Conservation (phyloP, 1,140 invertebrate genomes). For the Drosophila bocki region DNA sequence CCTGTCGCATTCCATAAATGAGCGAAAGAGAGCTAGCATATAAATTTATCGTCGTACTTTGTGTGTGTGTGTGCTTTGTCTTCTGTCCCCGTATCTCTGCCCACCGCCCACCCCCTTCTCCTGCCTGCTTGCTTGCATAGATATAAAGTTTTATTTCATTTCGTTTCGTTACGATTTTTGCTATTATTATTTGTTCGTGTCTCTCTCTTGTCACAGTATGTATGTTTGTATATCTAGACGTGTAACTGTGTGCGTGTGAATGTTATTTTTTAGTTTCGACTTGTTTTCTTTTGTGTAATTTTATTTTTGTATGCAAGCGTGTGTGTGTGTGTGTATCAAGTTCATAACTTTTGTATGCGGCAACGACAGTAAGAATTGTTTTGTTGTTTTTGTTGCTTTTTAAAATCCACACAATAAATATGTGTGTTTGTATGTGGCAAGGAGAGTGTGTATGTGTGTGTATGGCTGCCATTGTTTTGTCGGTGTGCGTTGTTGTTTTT, state of each 20-base stretch:
- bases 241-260: conserved; percentile 59
- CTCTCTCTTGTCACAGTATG: conserved; percentile 46
- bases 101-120: not conserved
- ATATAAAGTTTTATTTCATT: conserved; percentile 81
- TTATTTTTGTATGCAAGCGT: conserved; percentile 63
- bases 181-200: conserved; percentile 79
- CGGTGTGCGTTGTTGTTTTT: conserved; percentile 38
- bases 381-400: conserved; percentile 62
- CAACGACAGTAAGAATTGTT: conserved; percentile 80
- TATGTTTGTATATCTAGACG: conserved; percentile 20
- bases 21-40: conserved; percentile 40
- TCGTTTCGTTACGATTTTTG: conserved; percentile 83
- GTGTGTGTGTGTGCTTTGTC: conserved; percentile 29
- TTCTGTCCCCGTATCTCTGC: conserved; percentile 30
- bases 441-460: conserved; percentile 20
- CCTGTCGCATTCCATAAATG: conserved; percentile 23
- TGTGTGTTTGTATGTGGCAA: conserved; percentile 26
- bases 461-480: conserved; percentile 52
- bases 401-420: conserved; percentile 76
- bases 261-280: conserved; percentile 79
- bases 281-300: conserved; percentile 84
- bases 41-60: conserved; percentile 60
- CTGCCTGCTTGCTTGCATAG: conserved; percentile 26
- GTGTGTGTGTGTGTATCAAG: conserved; percentile 63
- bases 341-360: conserved; percentile 70